These are phyloP conservation scores for Syngnathoides biaculeatus DNA, from an alignment of 2,113 vertebrate species.

Conservation along the genomic window DNA sequence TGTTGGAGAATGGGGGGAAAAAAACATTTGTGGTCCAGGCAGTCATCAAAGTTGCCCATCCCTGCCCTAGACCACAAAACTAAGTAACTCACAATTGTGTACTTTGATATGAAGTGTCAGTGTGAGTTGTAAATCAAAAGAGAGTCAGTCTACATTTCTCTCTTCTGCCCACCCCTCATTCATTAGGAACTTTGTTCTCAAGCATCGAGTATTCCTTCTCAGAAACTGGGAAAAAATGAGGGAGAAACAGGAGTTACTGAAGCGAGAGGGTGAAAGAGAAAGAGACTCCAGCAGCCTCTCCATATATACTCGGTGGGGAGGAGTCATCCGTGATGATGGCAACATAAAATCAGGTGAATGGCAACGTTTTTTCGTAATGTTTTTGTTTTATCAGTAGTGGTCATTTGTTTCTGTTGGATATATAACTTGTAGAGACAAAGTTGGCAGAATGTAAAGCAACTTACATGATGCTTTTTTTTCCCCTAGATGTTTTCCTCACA, in stretches of 20 bases:
- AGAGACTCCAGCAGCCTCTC: slow-evolving; percentile 72
- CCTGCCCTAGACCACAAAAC: no score
- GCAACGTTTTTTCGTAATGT: neutral
- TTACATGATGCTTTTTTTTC: slow-evolving; percentile 27
- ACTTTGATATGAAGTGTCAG: no score
- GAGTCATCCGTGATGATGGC: slow-evolving; percentile 90
- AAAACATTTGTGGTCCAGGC: no score
- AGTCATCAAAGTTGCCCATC: no score
- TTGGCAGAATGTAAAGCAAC: no score
- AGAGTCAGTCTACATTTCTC: neutral
- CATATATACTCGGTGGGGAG: slow-evolving; percentile 87
- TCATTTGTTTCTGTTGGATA: neutral
- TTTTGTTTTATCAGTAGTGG: neutral
- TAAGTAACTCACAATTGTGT: neutral
- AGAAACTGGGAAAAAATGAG: slow-evolving; percentile 97
- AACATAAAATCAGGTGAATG: slow-evolving; percentile 94
- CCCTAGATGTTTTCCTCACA: slow-evolving; percentile 94
- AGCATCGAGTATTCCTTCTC: slow-evolving; percentile 91
- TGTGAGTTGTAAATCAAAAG: no score
- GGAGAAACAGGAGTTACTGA: slow-evolving; percentile 91
- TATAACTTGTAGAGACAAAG: neutral
- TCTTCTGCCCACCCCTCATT: neutral
- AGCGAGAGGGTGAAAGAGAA: slow-evolving; percentile 79
- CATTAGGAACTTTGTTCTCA: slow-evolving; percentile 92
- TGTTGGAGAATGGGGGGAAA: no score